phyloP scores from a whole-genome alignment of 2,113 vertebrate genomes.

The Gracilinanus agilis region DNA sequence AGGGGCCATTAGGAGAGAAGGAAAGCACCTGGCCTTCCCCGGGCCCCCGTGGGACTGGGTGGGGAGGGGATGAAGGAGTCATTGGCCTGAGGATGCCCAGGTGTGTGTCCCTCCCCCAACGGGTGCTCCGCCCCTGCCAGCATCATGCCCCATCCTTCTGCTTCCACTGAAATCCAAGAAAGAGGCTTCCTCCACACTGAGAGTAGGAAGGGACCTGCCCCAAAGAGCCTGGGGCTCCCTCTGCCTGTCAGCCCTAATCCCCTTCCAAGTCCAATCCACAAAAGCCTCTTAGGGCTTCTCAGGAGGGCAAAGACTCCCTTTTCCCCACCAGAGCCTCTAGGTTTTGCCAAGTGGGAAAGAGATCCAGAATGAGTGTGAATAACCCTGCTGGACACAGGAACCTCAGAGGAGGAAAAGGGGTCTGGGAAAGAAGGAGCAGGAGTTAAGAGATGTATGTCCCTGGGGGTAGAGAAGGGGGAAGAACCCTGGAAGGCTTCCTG shows the following conservation, averaged over 20 bases:
- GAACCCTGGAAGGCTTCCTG: neutral
- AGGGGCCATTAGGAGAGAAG: neutral
- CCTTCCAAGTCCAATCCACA: neutral
- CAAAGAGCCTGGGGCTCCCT: no score
- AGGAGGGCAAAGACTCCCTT: neutral
- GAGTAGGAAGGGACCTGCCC: no score
- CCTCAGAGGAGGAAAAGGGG: no score
- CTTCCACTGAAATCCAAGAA: neutral
- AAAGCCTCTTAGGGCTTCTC: neutral
- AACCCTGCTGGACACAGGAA: no score
- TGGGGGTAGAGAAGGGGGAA: neutral
- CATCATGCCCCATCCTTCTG: neutral
- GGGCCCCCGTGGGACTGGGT: neutral
- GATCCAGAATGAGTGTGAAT: no score
- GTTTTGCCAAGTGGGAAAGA: neutral
- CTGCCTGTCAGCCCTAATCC: no score
- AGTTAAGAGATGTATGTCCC: neutral
- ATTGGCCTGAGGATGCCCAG: neutral
- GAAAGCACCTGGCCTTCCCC: neutral
- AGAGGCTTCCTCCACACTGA: neutral
- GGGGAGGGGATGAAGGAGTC: neutral
- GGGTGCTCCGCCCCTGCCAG: no score
- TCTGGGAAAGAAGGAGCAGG: no score
- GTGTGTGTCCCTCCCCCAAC: neutral
- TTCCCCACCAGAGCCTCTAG: neutral